A percentile compares a stretch with the other conserved stretches of the same genome.
These are phyloP conservation scores for Mareca strepera DNA, from an alignment of 2,797 vertebrate genomes.

Conservation along the genomic window DNA sequence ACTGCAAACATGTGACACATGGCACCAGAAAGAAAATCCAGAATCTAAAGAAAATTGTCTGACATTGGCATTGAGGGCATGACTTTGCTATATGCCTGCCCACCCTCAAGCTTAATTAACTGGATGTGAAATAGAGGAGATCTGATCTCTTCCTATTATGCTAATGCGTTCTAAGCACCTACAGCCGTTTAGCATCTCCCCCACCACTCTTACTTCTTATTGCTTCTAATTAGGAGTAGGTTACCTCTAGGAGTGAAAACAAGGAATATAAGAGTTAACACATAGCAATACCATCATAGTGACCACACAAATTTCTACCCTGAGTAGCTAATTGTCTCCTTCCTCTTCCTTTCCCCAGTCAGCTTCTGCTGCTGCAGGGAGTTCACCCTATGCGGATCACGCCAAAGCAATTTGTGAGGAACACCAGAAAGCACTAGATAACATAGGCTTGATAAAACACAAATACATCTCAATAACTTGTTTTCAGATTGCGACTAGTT, in stretches of 20 bases:
- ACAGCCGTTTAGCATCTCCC: conserved; percentile 19
- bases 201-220: background rate
- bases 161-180: background rate
- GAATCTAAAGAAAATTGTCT: background rate
- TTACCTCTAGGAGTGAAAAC: background rate
- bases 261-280: background rate
- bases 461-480: background rate
- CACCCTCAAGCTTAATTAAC: background rate
- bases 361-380: background rate
- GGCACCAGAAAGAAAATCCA: background rate
- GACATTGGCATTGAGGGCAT: background rate
- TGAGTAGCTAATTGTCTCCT: background rate
- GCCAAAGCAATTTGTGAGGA: background rate
- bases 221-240: background rate
- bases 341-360: background rate
- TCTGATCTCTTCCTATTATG: background rate
- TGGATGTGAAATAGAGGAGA: background rate
- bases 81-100: background rate
- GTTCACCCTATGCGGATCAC: accelerated
- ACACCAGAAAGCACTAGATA: background rate
- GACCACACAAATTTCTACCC: background rate
- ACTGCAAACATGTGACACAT: background rate
- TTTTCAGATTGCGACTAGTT: background rate
- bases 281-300: background rate
- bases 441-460: background rate